Evolutionary conservation across 2,888 invertebrate genomes (phyloP), one percentile per base, ranked within the genome.

Genomic region (Alsophila aescularia): DNA sequence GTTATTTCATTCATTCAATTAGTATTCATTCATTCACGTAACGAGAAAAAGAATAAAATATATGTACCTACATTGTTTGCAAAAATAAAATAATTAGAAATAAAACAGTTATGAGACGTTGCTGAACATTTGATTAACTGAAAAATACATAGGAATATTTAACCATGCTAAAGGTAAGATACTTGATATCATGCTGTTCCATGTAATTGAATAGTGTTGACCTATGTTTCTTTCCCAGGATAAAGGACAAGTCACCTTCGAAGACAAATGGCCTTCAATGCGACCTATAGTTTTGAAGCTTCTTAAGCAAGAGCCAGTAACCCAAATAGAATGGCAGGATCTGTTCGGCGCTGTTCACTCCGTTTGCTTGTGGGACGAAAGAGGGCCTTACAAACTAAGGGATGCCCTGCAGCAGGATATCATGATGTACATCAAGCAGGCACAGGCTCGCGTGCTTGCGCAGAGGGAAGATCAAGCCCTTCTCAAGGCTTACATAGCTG

Each of bases 241-340:
- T 86, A 96, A 95, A 88, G 96, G 95, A 66, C 96, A 96, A 85
- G 93, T 96, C 69, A 94, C 94, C 72, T 99, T 98, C 85, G 98
- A 99, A 86, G 98, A 98, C 78, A 97, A 98, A 94, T 99, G 99
- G 99, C 98, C 97, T 52, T 93, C 94, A 69, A 98, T 99, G 96
- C 94, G 98, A 66, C 97, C 97, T 9, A 97, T 97, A 72, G 98
- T 99, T 52, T 90, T 98, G 63, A 98, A 98, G 87, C 93, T 99
- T 58, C 92, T 99, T 43, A 95, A 97, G 77, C 99, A 99, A 87
- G 97, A 99, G 86, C 93, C 97, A 6, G 99, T 99, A 0, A 96
- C 97, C 10, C 96, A 98, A 73, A 93, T 93, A 14, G 99, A 99
- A 93, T 99, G 99, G 99, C 99, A 99, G 82, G 98, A 98, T 86